Evolutionary conservation across 2,888 invertebrate species (phyloP), one percentile per base, ranked within the genome.

Genomic region (Luperina nickerlii): DNA sequence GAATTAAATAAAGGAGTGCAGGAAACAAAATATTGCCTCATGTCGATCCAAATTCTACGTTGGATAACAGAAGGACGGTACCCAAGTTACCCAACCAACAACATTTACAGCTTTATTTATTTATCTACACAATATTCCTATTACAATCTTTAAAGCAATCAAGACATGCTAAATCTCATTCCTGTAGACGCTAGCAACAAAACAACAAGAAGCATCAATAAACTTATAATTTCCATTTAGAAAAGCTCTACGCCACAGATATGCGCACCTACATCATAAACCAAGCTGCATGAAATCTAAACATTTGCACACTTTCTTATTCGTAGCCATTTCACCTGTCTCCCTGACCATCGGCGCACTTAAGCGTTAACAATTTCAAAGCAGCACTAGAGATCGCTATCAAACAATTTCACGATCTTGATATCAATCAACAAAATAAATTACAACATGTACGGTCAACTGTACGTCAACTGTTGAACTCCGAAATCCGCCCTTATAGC

Each of bases 401-500:
- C 78, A 83, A 81, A 85, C 70, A 73, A 83, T 74, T 82, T 75
- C 54, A 78, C 72, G 75, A 78, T 78, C 76, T 73, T 77, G 66
- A 80, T 81, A 82, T 84, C 82, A 83, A 87, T 85, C 90, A 85
- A 84, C 74, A 66, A 83, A 80, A 87, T 83, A 85, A 82, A 85
- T 90, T 74, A 76, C 67, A 42, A 66, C 69, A 77, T 74, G 38
- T 57, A 70, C 62, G 8, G 51, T 45, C 67, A 68, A 68, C 45
- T 13, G 32, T 6, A 62, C 1, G 45, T 32, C 45, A n/a, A 48
- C 20, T 38, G 5, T 38, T 62, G 15, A 24, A 38, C n/a, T 20
- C 5, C 45, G 5, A 68, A 84, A 78, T 48, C 27, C 24, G 11
- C 62, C 24, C 38, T 27, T 81, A 18, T 2, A 3, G 1, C 45